phyloP scores from a whole-genome alignment of 2,888 invertebrate species.

The Parapristionchus giblindavisi region DNA sequence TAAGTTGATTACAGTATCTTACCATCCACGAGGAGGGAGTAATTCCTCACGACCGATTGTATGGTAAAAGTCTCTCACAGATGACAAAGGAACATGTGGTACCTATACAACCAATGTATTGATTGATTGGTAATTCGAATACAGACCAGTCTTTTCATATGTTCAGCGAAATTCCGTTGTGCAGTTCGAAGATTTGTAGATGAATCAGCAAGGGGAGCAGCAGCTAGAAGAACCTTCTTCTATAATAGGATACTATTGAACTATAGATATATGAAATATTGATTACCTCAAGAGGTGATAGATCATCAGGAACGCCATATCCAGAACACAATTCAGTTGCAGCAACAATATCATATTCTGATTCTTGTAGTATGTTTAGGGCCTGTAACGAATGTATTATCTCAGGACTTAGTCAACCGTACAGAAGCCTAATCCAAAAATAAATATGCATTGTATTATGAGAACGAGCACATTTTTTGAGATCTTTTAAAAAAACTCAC shows the following conservation, averaged over 20 bases:
- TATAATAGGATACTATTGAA: not conserved
- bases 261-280: not conserved
- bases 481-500: not conserved
- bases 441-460: not conserved
- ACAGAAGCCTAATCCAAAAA: not conserved
- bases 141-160: too few relatives aligned
- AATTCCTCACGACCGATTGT: constrained; percentile 4
- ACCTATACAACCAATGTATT: not conserved
- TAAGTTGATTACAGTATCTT: not conserved
- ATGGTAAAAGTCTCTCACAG: constrained; percentile 8
- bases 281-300: constrained; percentile 24
- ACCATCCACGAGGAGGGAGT: constrained; percentile 21
- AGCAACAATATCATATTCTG: not conserved
- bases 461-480: not conserved
- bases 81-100: not conserved
- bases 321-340: not conserved
- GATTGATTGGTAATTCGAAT: too few relatives aligned
- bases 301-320: not conserved
- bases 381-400: constrained; percentile 1
- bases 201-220: not conserved
- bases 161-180: too few relatives aligned
- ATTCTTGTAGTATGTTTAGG: not conserved
- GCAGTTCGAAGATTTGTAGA: not conserved
- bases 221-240: constrained; percentile 22
- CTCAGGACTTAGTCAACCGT: too few relatives aligned